Conservation (phyloP, 2,888 invertebrate species). For the Cyaniris semiargus region DNA sequence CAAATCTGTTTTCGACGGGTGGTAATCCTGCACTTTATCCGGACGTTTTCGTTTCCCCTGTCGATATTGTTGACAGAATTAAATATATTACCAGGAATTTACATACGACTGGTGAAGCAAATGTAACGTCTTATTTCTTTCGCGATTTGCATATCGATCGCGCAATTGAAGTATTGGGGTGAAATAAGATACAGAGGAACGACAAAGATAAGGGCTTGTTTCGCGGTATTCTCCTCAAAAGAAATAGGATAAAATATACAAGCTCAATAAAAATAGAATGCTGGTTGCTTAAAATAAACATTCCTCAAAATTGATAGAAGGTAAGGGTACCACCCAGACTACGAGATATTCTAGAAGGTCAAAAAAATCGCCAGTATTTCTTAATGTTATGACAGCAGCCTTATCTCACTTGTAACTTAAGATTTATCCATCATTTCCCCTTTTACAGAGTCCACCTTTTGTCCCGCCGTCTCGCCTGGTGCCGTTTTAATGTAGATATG, state of each 20-base stretch:
- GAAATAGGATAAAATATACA: background rate
- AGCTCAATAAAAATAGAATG: background rate
- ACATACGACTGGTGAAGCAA: background rate
- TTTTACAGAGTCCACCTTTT: background rate
- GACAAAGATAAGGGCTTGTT: background rate
- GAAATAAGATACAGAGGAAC: background rate
- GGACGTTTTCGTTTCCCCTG: background rate
- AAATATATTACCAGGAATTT: background rate
- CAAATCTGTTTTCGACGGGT: background rate
- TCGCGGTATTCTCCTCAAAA: background rate
- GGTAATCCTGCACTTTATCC: background rate
- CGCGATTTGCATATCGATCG: background rate
- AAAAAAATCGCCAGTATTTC: background rate
- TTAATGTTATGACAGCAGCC: background rate
- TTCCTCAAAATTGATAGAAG: background rate
- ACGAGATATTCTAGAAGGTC: background rate
- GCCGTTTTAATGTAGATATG: background rate
- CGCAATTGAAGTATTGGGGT: background rate
- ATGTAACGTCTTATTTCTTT: slow-evolving; percentile 9
- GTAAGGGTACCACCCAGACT: no score
- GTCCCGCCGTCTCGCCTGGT: background rate
- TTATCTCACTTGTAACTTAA: background rate
- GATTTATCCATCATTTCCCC: slow-evolving; percentile 4
- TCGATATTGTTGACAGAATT: background rate
- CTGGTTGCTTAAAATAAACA: background rate